Evolutionary conservation across 2,888 invertebrate species (phyloP).

Genomic region (Lepetodrilus schrolli): DNA sequence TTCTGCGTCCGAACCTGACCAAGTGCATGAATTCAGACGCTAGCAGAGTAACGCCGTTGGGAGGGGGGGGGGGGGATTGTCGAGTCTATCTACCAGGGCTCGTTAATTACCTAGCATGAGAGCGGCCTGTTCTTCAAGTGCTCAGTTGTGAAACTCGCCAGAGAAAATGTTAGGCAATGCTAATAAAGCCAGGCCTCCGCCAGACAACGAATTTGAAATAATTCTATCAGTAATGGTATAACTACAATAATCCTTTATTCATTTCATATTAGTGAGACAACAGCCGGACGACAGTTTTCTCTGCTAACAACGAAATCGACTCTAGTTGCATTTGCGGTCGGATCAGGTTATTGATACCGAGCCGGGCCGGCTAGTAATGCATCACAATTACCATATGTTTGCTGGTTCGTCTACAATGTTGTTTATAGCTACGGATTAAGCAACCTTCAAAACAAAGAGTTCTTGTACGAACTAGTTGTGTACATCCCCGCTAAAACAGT

Average conservation of each 20-base stretch:
- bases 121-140: neutral
- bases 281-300: neutral
- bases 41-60: neutral
- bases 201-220: neutral
- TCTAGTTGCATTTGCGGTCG: neutral
- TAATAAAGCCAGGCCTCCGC: no score
- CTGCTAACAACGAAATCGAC: neutral
- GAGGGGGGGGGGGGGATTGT: neutral
- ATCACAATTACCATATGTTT: constrained; percentile 15
- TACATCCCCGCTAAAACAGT: neutral
- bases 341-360: neutral
- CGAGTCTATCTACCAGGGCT: constrained; percentile 1
- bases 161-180: constrained; percentile 1
- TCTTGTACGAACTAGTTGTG: neutral
- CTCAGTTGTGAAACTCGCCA: neutral
- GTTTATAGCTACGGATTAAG: constrained; percentile 22
- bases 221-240: no score
- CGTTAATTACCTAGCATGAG: constrained; percentile 8
- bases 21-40: constrained; percentile 8
- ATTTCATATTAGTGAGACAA: no score
- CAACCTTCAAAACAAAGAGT: constrained; percentile 2
- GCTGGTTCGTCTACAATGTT: constrained; percentile 1
- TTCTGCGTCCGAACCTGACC: neutral
- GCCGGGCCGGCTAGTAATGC: neutral
- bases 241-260: no score